Conservation (phyloP, 2,888 invertebrate species). For the Abrostola triplasia region DNA sequence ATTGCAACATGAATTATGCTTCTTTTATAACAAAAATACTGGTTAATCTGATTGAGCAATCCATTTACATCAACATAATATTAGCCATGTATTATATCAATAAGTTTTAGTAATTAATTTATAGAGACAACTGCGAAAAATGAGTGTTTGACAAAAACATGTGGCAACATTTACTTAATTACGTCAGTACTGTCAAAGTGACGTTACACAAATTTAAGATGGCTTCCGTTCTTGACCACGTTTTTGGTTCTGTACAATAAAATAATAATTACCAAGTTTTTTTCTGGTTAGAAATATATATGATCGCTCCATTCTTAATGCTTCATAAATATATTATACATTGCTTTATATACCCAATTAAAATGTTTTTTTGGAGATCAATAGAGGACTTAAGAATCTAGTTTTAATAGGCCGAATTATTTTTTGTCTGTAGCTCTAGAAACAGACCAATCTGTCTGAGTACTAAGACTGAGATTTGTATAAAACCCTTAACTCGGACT, state of each 20-base stretch:
- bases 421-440: not conserved
- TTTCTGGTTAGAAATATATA: too few species aligned
- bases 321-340: slow-evolving; percentile 8
- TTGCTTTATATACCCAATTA: slow-evolving; percentile 5
- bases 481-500: too few species aligned
- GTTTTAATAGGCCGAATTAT: not conserved
- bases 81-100: too few species aligned
- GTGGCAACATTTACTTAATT: not conserved
- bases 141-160: not conserved
- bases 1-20: too few species aligned
- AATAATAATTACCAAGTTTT: too few species aligned
- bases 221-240: not conserved
- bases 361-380: slow-evolving; percentile 20
- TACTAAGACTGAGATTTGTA: too few species aligned
- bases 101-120: too few species aligned
- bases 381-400: not conserved
- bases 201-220: not conserved
- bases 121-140: too few species aligned
- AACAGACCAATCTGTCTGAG: too few species aligned
- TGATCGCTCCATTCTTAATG: not conserved
- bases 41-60: too few species aligned
- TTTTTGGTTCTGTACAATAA: too few species aligned
- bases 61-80: too few species aligned
- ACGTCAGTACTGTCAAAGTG: not conserved
- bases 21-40: not conserved